A percentile compares a stretch with the other conserved stretches of the same genome.
phyloP scores from a whole-genome alignment of 1,140 invertebrate genomes.

The Philopotamus ludificatus region DNA sequence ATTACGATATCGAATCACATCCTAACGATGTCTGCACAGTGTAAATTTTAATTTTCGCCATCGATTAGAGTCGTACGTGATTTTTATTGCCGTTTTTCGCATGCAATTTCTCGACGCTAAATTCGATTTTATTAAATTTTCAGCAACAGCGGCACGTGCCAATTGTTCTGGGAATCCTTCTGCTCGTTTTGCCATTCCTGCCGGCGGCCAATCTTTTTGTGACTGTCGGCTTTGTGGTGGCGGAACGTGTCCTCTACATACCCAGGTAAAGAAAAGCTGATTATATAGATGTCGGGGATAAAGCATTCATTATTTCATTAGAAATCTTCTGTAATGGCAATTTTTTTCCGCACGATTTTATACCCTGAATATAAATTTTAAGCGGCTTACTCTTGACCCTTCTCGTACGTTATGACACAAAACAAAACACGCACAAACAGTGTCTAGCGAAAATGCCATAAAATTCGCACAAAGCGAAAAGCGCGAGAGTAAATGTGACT shows the following conservation, averaged over 20 bases:
- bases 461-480: constrained; percentile 7
- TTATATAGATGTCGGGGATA: no score
- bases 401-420: background rate
- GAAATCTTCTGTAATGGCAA: no score
- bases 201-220: constrained; percentile 86
- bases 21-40: no score
- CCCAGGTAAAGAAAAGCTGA: constrained; percentile 73
- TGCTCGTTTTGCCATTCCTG: constrained; percentile 77
- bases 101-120: background rate
- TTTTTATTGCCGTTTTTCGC: no score
- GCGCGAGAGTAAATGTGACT: background rate
- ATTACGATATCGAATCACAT: no score
- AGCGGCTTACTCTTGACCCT: constrained; percentile 6
- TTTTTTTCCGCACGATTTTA: background rate
- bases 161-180: constrained; percentile 62
- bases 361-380: background rate
- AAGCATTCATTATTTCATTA: no score
- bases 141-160: constrained; percentile 65
- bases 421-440: background rate
- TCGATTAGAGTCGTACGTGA: no score
- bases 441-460: background rate
- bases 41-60: no score
- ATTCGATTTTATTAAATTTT: constrained; percentile 43
- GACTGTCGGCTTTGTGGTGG: constrained; percentile 88
- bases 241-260: constrained; percentile 87